Percentiles rank a stretch among this genome's conserved stretches.
Evolutionary conservation across 2,888 invertebrate genomes (phyloP).

Genomic region (Cheilosia pagana): DNA sequence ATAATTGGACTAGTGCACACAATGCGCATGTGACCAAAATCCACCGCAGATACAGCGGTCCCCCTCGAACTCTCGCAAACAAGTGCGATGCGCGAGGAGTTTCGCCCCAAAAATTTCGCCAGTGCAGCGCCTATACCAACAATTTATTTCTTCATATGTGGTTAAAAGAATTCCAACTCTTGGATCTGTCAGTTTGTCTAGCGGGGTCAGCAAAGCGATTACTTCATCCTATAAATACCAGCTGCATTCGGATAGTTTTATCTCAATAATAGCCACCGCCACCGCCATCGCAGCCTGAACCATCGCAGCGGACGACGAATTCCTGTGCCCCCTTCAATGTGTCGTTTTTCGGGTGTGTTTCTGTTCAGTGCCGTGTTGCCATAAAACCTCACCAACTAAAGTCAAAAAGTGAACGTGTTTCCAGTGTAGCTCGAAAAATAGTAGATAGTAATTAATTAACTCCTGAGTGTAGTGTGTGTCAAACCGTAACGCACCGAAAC

Average conservation of each 20-base stretch:
- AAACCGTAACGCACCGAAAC: constrained; percentile 4
- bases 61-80: constrained; percentile 24
- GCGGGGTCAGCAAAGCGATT: constrained; percentile 72
- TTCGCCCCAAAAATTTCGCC: constrained; percentile 27
- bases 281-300: constrained; percentile 25
- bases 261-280: constrained; percentile 36
- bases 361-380: constrained; percentile 42
- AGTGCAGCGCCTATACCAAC: constrained; percentile 70
- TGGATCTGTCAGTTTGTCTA: constrained; percentile 73
- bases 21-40: constrained; percentile 67
- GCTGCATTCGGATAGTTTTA: constrained; percentile 63
- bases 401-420: constrained; percentile 15
- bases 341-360: constrained; percentile 51
- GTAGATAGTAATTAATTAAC: constrained; percentile 40
- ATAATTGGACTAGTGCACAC: constrained; percentile 5
- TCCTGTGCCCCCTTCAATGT: neutral
- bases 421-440: neutral
- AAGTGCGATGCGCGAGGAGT: constrained; percentile 20
- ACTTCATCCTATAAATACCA: constrained; percentile 70
- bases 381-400: constrained; percentile 15
- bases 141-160: constrained; percentile 48
- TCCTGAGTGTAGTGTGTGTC: neutral
- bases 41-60: constrained; percentile 33
- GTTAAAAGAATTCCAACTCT: constrained; percentile 68
- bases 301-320: constrained; percentile 13